Conservation (phyloP, 2,113 vertebrate species). For the Marcusenius ussheri region DNA sequence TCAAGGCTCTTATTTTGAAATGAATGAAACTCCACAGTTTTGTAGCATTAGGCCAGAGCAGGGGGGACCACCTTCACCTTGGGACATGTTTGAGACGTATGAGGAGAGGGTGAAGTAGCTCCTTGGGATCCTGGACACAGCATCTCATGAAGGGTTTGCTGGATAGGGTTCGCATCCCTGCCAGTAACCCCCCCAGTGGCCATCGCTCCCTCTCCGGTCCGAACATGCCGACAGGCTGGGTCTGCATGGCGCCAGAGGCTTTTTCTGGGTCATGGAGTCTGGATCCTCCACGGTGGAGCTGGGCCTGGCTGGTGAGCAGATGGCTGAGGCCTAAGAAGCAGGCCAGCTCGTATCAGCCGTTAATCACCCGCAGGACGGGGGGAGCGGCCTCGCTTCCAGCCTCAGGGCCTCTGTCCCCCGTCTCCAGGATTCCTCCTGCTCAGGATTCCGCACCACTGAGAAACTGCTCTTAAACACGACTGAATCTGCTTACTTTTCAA, state of each 20-base stretch:
- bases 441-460: background rate
- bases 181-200: background rate
- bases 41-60: background rate
- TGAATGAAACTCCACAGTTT: background rate
- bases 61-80: background rate
- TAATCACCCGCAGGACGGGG: background rate
- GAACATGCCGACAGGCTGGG: background rate
- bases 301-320: background rate
- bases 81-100: background rate
- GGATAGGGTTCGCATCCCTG: background rate
- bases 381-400: background rate
- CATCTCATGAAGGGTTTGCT: background rate
- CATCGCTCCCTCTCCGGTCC: background rate
- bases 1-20: background rate
- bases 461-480: background rate
- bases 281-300: background rate
- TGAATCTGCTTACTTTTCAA: background rate
- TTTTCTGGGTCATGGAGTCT: slow-evolving; percentile 1
- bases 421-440: background rate
- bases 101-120: background rate
- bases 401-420: too few relatives aligned
- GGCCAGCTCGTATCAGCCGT: background rate
- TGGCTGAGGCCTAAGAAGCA: background rate
- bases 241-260: background rate
- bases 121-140: background rate